Evolutionary conservation across 2,888 invertebrate genomes (phyloP).

Genomic region (Dryobota labecula): DNA sequence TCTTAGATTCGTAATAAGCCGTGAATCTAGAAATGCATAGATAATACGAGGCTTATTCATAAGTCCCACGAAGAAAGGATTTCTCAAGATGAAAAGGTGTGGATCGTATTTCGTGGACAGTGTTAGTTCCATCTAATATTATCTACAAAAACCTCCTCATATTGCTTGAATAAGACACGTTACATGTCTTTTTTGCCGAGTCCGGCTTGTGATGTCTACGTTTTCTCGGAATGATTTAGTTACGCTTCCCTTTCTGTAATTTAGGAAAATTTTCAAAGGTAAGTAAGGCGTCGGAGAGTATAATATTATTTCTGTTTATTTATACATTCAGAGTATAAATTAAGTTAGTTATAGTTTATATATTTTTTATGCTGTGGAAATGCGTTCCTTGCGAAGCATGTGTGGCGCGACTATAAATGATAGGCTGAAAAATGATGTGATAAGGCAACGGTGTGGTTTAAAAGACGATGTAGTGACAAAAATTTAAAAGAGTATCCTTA

Average conservation of each 20-base stretch:
- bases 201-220: constrained; percentile 21
- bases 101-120: constrained; percentile 46
- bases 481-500: too few species aligned
- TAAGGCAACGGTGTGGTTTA: too few species aligned
- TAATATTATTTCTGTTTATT: constrained; percentile 19
- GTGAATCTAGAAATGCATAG: constrained; percentile 53
- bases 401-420: too few species aligned
- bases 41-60: constrained; percentile 54
- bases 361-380: too few species aligned
- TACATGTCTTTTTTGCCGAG: constrained; percentile 18
- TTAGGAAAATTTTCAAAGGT: constrained; percentile 25
- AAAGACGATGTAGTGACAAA: too few species aligned
- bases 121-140: constrained; percentile 36
- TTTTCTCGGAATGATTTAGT: constrained; percentile 23
- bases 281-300: constrained; percentile 6
- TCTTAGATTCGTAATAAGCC: constrained; percentile 48
- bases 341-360: too few species aligned
- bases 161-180: constrained; percentile 27
- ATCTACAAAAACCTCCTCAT: constrained; percentile 44
- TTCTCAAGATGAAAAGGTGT: constrained; percentile 61
- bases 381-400: too few species aligned
- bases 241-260: constrained; percentile 36
- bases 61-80: constrained; percentile 50
- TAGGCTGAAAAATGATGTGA: too few species aligned
- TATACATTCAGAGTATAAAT: constrained; percentile 14